Evolutionary conservation across 2,113 vertebrate genomes (phyloP), one percentile per base, ranked within the genome.

Genomic region (Ifrita kowaldi): DNA sequence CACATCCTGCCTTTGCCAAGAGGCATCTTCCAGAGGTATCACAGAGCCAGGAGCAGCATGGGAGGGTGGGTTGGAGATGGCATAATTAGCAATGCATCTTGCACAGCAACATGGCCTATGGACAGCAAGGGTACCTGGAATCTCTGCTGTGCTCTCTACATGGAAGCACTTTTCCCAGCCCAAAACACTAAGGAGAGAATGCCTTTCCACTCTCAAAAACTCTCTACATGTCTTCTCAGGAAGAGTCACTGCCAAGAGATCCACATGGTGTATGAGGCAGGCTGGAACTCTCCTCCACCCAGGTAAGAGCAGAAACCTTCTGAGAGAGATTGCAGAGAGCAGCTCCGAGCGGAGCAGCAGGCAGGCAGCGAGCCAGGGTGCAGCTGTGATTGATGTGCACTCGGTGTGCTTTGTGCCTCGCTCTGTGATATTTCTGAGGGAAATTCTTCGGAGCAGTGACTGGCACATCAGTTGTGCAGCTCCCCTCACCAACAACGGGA

Each of bases 291-390:
- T 56, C 55, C 84, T 53, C 20, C 53, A 84, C 15, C 57, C 87
- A n/a, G 84, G 56, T 22, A 35, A 39, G 80, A 69, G 75, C 78
- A 82, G 87, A 32, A 33, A 11, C 26, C 41, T 82, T 88, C 49
- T 65, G 46, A 93, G 81, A 47, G 81, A 67, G 42, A 6, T 26
- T n/a, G 74, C 65, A 28, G 22, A 7, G 41, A 2, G 26, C 56
- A 46, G 62, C 77, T 60, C n/a, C 70, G 89, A 78, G n/a, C 3
- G 87, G 81, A 96, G 86, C 95, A 87, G 92, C 90, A 87, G 93
- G 92, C 28, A 89, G 69, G 84, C 90, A 50, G 78, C 2, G 2
- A 92, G 90, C 73, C 79, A 69, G 90, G 94, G 75, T 37, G 79
- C 79, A 74, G 87, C 87, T 13, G n/a, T 20, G 71, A 93, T 33